phyloP scores from a whole-genome alignment of 2,888 invertebrate species.

The Metacarcinus magister region DNA sequence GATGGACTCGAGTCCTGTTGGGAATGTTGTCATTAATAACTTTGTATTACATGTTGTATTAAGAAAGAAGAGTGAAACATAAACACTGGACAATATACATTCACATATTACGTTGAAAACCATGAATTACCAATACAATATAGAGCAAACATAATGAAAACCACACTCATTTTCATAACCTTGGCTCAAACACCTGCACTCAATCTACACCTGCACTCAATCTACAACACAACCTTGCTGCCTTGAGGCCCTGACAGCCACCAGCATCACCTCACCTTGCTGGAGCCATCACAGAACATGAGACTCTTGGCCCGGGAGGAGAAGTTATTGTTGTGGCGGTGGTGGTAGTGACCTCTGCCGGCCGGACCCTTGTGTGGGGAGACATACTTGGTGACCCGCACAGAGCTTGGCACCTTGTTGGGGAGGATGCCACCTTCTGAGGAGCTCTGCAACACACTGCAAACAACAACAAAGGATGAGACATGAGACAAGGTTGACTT shows the following conservation, averaged over 20 bases:
- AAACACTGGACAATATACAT: background rate
- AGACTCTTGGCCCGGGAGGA: constrained; percentile 63
- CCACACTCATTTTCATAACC: background rate
- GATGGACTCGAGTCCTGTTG: constrained; percentile 1
- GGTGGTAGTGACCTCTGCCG: background rate
- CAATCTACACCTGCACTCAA: background rate
- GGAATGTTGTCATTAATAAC: background rate
- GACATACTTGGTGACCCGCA: constrained; percentile 71
- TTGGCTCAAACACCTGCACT: background rate
- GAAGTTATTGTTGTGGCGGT: background rate
- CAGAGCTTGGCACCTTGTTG: constrained; percentile 65
- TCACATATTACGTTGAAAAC: background rate
- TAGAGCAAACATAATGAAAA: background rate
- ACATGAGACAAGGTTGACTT: background rate
- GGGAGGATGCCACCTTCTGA: constrained; percentile 55
- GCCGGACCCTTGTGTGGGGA: constrained; percentile 64
- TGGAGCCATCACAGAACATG: constrained; percentile 43
- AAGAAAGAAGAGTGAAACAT: background rate
- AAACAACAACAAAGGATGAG: background rate
- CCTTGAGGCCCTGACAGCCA: background rate
- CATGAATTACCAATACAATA: background rate
- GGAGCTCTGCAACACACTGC: constrained; percentile 70
- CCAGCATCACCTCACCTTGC: constrained; percentile 34
- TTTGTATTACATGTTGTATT: background rate
- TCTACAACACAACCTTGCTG: too few species aligned